These are phyloP conservation scores for Gasteruption jaculator DNA, from an alignment of 2,888 invertebrate species.

Conservation along the genomic window DNA sequence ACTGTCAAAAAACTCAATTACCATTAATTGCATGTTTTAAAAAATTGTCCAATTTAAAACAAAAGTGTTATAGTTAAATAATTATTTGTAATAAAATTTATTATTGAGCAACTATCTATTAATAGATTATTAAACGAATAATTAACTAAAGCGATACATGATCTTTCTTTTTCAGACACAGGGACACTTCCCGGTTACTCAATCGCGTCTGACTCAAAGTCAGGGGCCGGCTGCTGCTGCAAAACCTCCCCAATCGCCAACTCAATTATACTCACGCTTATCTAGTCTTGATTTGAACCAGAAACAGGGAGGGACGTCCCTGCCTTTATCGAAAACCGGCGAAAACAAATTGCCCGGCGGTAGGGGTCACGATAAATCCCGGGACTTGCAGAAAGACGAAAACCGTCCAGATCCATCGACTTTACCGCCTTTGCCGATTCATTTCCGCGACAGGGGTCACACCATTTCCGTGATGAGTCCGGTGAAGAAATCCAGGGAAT, in stretches of 20 bases:
- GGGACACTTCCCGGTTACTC: constrained; percentile 37
- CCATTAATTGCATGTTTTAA: no score
- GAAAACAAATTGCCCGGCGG: constrained; percentile 47
- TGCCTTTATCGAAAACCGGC: constrained; percentile 28
- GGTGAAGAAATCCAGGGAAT: constrained; percentile 54
- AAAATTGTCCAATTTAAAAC: background rate
- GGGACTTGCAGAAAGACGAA: constrained; percentile 39
- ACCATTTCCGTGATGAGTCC: constrained; percentile 87
- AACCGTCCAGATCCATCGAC: constrained; percentile 48
- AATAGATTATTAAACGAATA: no score
- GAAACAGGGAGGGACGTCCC: no score
- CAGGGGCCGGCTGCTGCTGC: constrained; percentile 34
- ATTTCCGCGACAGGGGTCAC: constrained; percentile 62
- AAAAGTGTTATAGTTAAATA: background rate
- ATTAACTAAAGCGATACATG: constrained; percentile 4
- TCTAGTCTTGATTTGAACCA: constrained; percentile 45
- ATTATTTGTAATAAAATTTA: no score
- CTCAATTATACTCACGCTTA: constrained; percentile 57
- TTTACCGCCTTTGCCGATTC: constrained; percentile 43
- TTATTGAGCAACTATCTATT: no score
- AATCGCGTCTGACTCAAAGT: constrained; percentile 33
- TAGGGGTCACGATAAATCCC: constrained; percentile 31
- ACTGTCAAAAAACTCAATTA: no score
- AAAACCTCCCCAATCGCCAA: constrained; percentile 65
- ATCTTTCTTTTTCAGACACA: constrained; percentile 30